Percentiles rank a stretch among this genome's conserved stretches.
These are phyloP conservation scores for Malacoctenus gilli DNA, from an alignment of 2,797 vertebrate genomes.

Conservation along the genomic window DNA sequence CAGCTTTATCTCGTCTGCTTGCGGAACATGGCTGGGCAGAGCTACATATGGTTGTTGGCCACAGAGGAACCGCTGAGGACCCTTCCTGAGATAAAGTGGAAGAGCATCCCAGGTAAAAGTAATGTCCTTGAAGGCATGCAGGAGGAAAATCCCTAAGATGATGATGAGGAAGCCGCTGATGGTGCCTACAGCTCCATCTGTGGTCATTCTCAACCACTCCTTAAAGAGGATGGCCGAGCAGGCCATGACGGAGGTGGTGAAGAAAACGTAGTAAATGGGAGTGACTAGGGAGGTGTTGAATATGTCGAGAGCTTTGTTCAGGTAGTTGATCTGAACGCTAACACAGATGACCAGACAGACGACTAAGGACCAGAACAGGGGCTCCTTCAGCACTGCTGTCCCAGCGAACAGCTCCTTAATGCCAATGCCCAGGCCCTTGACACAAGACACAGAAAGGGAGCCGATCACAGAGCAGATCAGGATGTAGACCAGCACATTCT, in stretches of 20 bases:
- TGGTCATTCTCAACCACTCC: slow-evolving; percentile 85
- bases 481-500: slow-evolving; percentile 87
- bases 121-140: slow-evolving; percentile 85
- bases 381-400: slow-evolving; percentile 82
- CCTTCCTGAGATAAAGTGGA: slow-evolving; percentile 76
- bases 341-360: slow-evolving; percentile 84
- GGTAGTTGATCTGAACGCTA: slow-evolving; percentile 87
- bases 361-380: slow-evolving; percentile 83
- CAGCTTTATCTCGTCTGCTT: slow-evolving; percentile 39
- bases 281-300: slow-evolving; percentile 87
- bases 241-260: slow-evolving; percentile 86
- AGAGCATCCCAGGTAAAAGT: slow-evolving; percentile 80
- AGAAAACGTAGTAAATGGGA: slow-evolving; percentile 88
- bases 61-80: slow-evolving; percentile 49
- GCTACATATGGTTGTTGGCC: slow-evolving; percentile 68
- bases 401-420: slow-evolving; percentile 85
- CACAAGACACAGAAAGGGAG: slow-evolving; percentile 86
- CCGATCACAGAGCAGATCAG: slow-evolving; percentile 88
- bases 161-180: slow-evolving; percentile 89
- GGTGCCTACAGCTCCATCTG: slow-evolving; percentile 78
- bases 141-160: slow-evolving; percentile 85
- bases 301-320: slow-evolving; percentile 89
- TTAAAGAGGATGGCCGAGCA: slow-evolving; percentile 90
- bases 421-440: slow-evolving; percentile 88
- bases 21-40: slow-evolving; percentile 56